These are phyloP conservation scores for Morpho helenor DNA, from an alignment of 2,888 invertebrate genomes.

Conservation along the genomic window DNA sequence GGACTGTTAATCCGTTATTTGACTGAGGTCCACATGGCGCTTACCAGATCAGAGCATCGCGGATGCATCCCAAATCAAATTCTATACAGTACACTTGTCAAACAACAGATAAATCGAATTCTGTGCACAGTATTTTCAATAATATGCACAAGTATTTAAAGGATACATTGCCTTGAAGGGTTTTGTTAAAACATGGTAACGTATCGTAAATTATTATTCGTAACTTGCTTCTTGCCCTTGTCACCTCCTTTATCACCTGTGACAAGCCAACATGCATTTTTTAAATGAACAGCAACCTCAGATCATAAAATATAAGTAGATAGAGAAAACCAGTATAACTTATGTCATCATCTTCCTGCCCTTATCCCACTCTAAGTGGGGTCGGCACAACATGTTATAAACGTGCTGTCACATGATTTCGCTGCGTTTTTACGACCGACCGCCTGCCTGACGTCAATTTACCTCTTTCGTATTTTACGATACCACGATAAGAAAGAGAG, in stretches of 20 bases:
- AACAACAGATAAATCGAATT: not conserved
- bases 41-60: constrained; percentile 20
- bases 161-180: constrained; percentile 8
- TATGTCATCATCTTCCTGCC: too few species aligned
- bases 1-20: constrained; percentile 25
- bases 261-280: constrained; percentile 44
- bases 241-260: constrained; percentile 60
- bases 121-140: not conserved
- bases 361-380: too few species aligned
- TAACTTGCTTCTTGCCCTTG: constrained; percentile 37
- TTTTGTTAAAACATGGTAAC: constrained; percentile 8
- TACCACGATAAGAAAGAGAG: too few species aligned
- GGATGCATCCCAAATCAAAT: constrained; percentile 28
- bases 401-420: too few species aligned
- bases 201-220: constrained; percentile 32
- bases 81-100: constrained; percentile 18
- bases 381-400: too few species aligned
- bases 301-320: too few species aligned
- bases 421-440: too few species aligned
- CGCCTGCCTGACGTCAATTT: too few species aligned
- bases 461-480: too few species aligned
- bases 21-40: constrained; percentile 14
- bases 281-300: constrained; percentile 34
- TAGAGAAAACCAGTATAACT: too few species aligned
- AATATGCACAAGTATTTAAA: not conserved